Percentiles rank a stretch among this genome's conserved stretches.
Conservation (phyloP, 2,888 invertebrate species). For the Baronia brevicornis region DNA sequence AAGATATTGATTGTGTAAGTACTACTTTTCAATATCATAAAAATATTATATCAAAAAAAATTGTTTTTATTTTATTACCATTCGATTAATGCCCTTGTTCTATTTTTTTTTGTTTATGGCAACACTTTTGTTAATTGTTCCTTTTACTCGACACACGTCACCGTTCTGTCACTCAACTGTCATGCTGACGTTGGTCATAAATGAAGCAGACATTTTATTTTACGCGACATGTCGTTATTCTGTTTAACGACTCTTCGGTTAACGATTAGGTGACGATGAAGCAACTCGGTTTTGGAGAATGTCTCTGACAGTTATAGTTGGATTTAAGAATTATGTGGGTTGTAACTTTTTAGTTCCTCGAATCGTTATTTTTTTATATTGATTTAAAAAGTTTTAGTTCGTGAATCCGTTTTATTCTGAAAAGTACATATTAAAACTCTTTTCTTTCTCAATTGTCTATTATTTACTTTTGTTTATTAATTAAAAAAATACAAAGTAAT, state of each 20-base stretch:
- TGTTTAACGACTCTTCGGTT: conserved; percentile 18
- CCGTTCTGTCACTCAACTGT: conserved; percentile 18
- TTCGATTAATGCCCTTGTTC: too few relatives aligned
- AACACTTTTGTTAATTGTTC: conserved; percentile 24
- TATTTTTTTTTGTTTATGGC: too few relatives aligned
- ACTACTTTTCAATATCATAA: too few relatives aligned
- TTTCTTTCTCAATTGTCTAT: too few relatives aligned
- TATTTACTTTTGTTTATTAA: conserved; percentile 3
- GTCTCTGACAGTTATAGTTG: conserved; percentile 10
- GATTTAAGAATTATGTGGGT: conserved; percentile 3
- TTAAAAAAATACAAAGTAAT: too few relatives aligned
- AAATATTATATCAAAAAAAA: too few relatives aligned
- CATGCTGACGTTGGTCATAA: conserved; percentile 16
- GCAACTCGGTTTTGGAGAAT: conserved; percentile 8
- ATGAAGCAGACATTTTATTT: conserved; percentile 19
- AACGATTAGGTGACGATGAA: conserved; percentile 16
- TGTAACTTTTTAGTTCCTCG: not conserved
- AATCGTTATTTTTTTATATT: too few relatives aligned
- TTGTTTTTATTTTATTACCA: too few relatives aligned
- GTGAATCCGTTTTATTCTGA: too few relatives aligned
- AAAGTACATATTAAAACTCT: too few relatives aligned
- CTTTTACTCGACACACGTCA: conserved; percentile 23
- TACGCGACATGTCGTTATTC: conserved; percentile 15
- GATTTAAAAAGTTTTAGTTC: too few relatives aligned
- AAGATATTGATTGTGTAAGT: too few relatives aligned